Evolutionary conservation across 2,797 vertebrate species (phyloP).

Genomic region (Diplodus sargus): DNA sequence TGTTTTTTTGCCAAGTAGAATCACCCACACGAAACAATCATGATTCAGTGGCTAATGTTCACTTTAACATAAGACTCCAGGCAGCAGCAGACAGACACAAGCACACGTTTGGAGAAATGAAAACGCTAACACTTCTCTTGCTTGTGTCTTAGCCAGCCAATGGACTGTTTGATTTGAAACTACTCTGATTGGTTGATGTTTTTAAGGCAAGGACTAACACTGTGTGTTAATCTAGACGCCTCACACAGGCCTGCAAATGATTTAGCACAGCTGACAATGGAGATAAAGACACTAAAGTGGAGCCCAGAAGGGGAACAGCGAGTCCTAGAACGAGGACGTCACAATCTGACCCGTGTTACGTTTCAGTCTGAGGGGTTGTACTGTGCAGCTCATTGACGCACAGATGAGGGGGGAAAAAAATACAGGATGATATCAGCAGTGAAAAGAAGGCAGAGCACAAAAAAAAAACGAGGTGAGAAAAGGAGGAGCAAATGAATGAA

Average conservation of each 20-base stretch:
- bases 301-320: constrained; percentile 5
- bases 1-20: too few species aligned
- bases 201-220: background rate
- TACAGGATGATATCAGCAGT: background rate
- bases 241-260: constrained; percentile 1
- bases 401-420: background rate
- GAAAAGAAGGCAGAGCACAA: background rate
- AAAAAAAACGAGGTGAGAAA: background rate
- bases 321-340: constrained; percentile 14
- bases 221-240: constrained; percentile 14
- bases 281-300: constrained; percentile 15
- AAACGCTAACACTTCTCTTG: background rate
- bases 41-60: background rate
- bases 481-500: background rate
- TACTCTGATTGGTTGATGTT: background rate
- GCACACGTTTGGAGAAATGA: background rate
- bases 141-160: background rate
- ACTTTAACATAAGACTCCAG: background rate
- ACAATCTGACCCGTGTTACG: constrained; percentile 2
- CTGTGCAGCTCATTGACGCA: background rate
- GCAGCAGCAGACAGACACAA: background rate
- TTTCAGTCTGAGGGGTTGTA: background rate
- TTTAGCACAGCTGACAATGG: constrained; percentile 22
- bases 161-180: too few species aligned
- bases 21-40: background rate